These are phyloP conservation scores for Drosophila nikananu DNA, from an alignment of 1,140 invertebrate species.

Conservation along the genomic window DNA sequence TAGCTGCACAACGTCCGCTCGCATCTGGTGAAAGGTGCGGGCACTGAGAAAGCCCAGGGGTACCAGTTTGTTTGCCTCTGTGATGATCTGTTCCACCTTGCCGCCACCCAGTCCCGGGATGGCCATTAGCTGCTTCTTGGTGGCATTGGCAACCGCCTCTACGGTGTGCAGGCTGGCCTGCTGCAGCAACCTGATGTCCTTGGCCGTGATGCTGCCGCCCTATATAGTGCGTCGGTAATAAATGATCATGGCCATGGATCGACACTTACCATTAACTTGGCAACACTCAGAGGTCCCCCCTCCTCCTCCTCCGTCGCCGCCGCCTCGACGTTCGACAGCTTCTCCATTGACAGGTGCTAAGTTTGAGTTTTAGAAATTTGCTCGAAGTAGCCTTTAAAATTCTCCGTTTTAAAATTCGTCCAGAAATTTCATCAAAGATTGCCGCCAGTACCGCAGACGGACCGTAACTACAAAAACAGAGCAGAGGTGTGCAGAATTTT, in stretches of 20 bases:
- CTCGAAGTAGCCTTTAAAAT: slow-evolving; percentile 38
- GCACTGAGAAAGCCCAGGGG: slow-evolving; percentile 99
- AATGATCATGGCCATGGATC: background rate
- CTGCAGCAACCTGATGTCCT: slow-evolving; percentile 97
- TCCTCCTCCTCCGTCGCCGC: slow-evolving; percentile 59
- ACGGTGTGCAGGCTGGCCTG: slow-evolving; percentile 98
- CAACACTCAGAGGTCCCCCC: slow-evolving; percentile 62
- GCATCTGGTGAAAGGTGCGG: slow-evolving; percentile 97
- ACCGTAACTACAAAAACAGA: background rate
- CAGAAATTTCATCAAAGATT: slow-evolving; percentile 30
- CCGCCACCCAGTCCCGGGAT: slow-evolving; percentile 99
- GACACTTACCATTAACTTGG: slow-evolving; percentile 62
- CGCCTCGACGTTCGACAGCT: slow-evolving; percentile 34
- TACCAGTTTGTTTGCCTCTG: slow-evolving; percentile 96
- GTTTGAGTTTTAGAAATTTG: slow-evolving; percentile 17
- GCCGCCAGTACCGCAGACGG: slow-evolving; percentile 3
- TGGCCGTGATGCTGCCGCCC: slow-evolving; percentile 93
- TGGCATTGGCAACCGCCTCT: slow-evolving; percentile 97
- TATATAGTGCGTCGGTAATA: background rate
- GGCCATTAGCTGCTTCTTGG: slow-evolving; percentile 94
- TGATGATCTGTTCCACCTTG: slow-evolving; percentile 98
- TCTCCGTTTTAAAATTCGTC: slow-evolving; percentile 12
- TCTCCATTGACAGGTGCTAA: slow-evolving; percentile 52
- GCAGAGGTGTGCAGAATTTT: background rate
- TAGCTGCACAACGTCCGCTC: slow-evolving; percentile 95